phyloP scores from a whole-genome alignment of 2,113 vertebrate species.

The Eira barbara region DNA sequence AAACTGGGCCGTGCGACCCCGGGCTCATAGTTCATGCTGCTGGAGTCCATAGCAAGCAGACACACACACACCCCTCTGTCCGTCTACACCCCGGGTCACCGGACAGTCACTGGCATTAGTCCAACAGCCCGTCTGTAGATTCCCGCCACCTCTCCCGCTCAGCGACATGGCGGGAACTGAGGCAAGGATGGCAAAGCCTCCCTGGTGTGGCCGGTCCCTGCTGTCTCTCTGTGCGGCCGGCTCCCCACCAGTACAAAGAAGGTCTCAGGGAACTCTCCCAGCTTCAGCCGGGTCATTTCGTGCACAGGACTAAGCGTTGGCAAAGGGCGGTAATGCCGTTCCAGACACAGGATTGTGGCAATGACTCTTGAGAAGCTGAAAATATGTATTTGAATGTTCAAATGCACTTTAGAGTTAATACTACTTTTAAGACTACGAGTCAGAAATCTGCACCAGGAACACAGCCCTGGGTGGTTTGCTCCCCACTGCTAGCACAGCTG shows the following conservation, averaged over 20 bases:
- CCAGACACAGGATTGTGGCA: background rate
- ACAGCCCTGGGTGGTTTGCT: rapidly evolving
- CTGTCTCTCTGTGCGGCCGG: too few relatives aligned
- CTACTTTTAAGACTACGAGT: background rate
- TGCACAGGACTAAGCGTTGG: background rate
- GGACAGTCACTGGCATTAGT: rapidly evolving
- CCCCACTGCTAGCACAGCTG: background rate
- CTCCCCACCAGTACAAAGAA: too few relatives aligned
- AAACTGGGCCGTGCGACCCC: rapidly evolving
- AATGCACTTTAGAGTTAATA: background rate
- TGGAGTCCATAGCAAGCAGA: background rate
- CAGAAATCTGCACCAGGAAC: background rate
- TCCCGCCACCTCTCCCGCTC: rapidly evolving
- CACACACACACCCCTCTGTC: background rate
- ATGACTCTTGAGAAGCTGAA: background rate
- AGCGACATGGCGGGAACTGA: rapidly evolving
- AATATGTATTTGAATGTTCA: background rate
- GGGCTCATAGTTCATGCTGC: too few relatives aligned
- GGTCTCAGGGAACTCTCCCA: too few relatives aligned
- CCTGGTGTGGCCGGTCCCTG: rapidly evolving
- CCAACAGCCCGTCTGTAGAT: background rate
- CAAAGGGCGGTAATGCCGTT: too few relatives aligned
- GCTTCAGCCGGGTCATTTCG: rapidly evolving
- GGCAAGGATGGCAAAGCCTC: rapidly evolving
- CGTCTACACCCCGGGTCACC: rapidly evolving